Evolutionary conservation across 1,140 invertebrate genomes (phyloP).

Genomic region (Nephila pilipes): DNA sequence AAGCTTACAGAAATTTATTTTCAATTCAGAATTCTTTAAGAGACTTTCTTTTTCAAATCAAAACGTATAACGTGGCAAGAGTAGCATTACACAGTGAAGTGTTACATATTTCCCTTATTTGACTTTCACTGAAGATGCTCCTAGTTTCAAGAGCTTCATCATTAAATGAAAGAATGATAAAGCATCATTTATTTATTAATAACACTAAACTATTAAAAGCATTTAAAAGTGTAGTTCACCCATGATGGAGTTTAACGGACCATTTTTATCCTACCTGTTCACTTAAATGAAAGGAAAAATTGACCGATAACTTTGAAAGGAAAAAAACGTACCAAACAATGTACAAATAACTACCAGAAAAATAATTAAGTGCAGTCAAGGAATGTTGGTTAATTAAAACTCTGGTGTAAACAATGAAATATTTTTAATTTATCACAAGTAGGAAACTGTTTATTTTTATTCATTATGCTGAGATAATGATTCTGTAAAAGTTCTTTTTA

Average conservation of each 20-base stretch:
- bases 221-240: background rate
- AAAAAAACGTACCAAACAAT: background rate
- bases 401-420: background rate
- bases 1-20: no score
- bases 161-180: no score
- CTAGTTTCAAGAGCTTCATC: no score
- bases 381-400: conserved; percentile 36
- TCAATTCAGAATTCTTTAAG: no score
- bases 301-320: background rate
- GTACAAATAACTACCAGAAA: background rate
- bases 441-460: background rate
- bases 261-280: background rate
- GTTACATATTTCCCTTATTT: no score
- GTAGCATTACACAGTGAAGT: no score
- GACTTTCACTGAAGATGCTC: no score
- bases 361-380: background rate
- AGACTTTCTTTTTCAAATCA: no score
- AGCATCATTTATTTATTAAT: no score
- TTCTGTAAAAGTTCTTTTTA: background rate
- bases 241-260: background rate
- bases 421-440: conserved; percentile 32
- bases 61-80: no score
- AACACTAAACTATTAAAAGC: no score
- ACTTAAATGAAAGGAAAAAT: background rate
- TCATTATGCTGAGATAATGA: background rate